A percentile compares a stretch with the other conserved stretches of the same genome.
Evolutionary conservation across 2,888 invertebrate species (phyloP).

Genomic region (Lordiphosa andalusiaca): DNA sequence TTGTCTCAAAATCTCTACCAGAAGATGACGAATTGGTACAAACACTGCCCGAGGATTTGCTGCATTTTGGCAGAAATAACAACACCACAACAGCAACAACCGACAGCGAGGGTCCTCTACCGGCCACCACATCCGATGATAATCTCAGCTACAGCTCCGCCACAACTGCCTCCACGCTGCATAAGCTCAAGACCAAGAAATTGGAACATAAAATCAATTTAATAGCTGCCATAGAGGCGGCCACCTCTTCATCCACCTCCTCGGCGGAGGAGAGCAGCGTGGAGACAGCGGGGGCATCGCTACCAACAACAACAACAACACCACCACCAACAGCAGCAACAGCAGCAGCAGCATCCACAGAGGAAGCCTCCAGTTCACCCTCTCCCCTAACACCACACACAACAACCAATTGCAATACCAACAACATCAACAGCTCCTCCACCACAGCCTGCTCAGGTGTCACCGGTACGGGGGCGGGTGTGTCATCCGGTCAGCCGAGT

Average conservation of each 20-base stretch:
- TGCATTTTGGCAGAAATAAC: conserved; percentile 43
- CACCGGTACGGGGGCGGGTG: conserved; percentile 29
- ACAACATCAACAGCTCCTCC: too few relatives aligned
- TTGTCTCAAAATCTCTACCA: too few relatives aligned
- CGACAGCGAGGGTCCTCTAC: conserved; percentile 76
- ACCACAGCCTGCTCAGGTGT: background rate
- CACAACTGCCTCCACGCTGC: conserved; percentile 23
- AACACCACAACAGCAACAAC: conserved; percentile 55
- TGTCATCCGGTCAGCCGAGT: conserved; percentile 53
- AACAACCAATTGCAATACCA: too few relatives aligned
- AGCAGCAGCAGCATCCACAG: conserved; percentile 19
- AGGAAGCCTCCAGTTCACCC: background rate
- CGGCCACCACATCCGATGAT: conserved; percentile 76
- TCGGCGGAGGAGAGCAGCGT: conserved; percentile 78
- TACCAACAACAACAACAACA: too few relatives aligned
- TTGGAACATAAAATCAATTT: conserved; percentile 77
- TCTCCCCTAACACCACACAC: too few relatives aligned
- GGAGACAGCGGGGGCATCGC: conserved; percentile 38
- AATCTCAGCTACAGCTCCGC: conserved; percentile 36
- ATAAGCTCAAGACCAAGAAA: conserved; percentile 76
- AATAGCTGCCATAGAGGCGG: conserved; percentile 77
- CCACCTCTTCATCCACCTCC: conserved; percentile 76
- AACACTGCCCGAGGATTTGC: conserved; percentile 44
- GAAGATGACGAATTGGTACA: conserved; percentile 11
- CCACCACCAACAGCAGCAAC: background rate